These are phyloP conservation scores for Xiphorhynchus erythropygius DNA, from an alignment of 2,797 vertebrate species.

Conservation along the genomic window DNA sequence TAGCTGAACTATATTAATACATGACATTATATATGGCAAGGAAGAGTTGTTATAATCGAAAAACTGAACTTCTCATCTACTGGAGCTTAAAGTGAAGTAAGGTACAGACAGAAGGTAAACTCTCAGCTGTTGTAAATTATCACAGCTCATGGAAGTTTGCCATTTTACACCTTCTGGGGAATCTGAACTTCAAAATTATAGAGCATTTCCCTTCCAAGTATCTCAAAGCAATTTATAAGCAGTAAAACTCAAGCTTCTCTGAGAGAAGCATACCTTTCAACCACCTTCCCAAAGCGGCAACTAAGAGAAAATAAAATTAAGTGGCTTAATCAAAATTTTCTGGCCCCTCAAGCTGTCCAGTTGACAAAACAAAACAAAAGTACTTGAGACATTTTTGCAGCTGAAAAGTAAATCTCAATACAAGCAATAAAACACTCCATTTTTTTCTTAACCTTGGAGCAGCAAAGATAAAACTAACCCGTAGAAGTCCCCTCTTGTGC, in stretches of 20 bases:
- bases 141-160: slow-evolving; percentile 41
- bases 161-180: slow-evolving; percentile 57
- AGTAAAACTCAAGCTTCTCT: slow-evolving; percentile 9
- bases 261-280: background rate
- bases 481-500: rapidly evolving
- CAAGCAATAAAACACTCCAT: background rate
- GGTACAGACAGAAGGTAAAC: slow-evolving; percentile 49
- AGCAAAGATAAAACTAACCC: background rate
- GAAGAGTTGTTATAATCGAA: background rate
- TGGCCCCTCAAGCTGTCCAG: background rate
- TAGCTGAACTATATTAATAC: background rate
- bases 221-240: slow-evolving; percentile 31
- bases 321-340: background rate
- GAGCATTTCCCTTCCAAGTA: slow-evolving; percentile 34
- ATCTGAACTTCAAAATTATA: slow-evolving; percentile 53
- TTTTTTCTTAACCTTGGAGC: background rate
- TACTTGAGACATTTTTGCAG: background rate
- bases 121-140: slow-evolving; percentile 53
- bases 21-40: background rate
- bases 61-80: slow-evolving; percentile 4
- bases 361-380: background rate
- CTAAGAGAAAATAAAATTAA: background rate
- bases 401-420: background rate
- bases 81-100: background rate
- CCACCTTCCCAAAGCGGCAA: background rate